Evolutionary conservation across 2,113 vertebrate genomes (phyloP).

Genomic region (Gopherus evgoodei): DNA sequence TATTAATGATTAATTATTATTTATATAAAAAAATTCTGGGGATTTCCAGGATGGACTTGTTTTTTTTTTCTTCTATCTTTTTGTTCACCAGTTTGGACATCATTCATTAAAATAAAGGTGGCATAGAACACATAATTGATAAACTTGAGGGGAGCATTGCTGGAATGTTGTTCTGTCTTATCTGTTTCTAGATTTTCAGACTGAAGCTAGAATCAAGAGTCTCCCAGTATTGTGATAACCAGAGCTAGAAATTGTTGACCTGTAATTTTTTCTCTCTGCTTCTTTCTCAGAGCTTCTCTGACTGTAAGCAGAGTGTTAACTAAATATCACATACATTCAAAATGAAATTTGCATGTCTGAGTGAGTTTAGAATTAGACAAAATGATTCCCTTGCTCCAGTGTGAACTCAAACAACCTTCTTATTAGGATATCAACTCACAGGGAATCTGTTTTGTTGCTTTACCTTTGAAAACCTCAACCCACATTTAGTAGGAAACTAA

Average conservation of each 20-base stretch:
- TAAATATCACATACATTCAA: not conserved
- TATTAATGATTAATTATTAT: not conserved
- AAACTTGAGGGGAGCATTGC: not conserved
- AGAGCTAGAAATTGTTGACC: not conserved
- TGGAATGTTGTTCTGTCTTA: not conserved
- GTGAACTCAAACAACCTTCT: not conserved
- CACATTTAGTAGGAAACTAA: not conserved
- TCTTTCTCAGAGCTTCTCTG: not conserved
- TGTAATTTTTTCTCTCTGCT: not conserved
- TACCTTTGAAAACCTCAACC: not conserved
- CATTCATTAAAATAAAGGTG: not conserved
- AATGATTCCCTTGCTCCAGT: not conserved
- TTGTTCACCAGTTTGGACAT: not conserved
- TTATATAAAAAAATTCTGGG: not conserved
- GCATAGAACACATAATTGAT: not conserved
- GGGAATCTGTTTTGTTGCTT: not conserved
- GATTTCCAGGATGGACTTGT: not conserved
- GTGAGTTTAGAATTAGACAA: not conserved
- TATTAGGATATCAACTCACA: not conserved
- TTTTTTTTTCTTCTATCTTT: not conserved
- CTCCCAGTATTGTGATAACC: not conserved
- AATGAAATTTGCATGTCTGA: not conserved
- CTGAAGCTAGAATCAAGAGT: not conserved
- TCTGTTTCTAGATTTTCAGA: not conserved
- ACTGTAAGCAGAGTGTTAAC: not conserved